A percentile compares a stretch with the other conserved stretches of the same genome.
phyloP scores from a whole-genome alignment of 1,140 invertebrate species.

The Metopolophium dirhodum region DNA sequence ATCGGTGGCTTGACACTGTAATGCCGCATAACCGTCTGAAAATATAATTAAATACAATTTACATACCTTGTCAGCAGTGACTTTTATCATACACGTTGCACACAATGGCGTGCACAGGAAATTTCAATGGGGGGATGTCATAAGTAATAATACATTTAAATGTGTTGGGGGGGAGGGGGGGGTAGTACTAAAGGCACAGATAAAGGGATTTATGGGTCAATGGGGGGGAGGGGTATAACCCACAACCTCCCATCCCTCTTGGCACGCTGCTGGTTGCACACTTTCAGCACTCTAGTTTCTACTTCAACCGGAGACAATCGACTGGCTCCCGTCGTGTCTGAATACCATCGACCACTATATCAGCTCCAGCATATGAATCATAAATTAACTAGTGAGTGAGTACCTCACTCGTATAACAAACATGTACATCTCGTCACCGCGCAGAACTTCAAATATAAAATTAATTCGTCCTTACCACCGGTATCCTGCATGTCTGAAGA shows the following conservation, averaged over 20 bases:
- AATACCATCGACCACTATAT: background rate
- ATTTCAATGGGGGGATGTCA: too few relatives aligned
- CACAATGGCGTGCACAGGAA: too few relatives aligned
- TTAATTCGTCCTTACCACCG: conserved; percentile 3
- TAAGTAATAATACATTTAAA: too few relatives aligned
- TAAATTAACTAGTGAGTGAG: background rate
- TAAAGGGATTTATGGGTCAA: too few relatives aligned
- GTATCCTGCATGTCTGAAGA: conserved; percentile 1
- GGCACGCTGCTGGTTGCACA: conserved; percentile 64
- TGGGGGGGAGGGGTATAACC: too few relatives aligned
- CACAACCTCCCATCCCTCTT: too few relatives aligned
- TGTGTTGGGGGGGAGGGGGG: too few relatives aligned
- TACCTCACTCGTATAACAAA: background rate
- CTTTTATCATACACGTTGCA: conserved; percentile 76
- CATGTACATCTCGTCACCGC: too few relatives aligned
- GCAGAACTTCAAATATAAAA: background rate
- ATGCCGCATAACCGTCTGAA: conserved; percentile 73
- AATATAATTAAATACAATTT: conserved; percentile 63
- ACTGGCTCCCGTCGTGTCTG: background rate
- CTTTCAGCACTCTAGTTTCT: conserved; percentile 77
- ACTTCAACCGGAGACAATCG: conserved; percentile 65
- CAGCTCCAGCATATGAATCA: background rate
- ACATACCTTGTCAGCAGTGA: conserved; percentile 77
- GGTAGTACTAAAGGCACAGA: too few relatives aligned
- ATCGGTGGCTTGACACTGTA: conserved; percentile 74